Base-by-base conservation (phyloP, 2,113 vertebrate genomes). In the Xerus inauris region DNA sequence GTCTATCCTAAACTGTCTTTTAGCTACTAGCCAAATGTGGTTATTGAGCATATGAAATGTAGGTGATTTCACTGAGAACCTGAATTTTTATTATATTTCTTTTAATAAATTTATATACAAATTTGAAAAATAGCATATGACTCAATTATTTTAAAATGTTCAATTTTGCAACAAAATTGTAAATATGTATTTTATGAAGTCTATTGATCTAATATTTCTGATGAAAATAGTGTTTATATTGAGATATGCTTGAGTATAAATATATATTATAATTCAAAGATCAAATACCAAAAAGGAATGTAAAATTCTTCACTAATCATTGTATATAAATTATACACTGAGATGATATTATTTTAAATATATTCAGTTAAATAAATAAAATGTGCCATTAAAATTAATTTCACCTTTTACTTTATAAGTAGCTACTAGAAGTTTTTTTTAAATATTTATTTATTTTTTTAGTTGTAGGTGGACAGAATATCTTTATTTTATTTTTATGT, bases 161-260 rank as follows among this genome's bases (percentile, higher is more conserved):
- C 8, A 35, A 28, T 82, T 42, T 73, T 95, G 47, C 14, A 87
- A 92, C 38, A 95, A 92, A 95, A 75, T 95, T 79, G 75, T 7
- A 89, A 73, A 30, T 26, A 72, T 89, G 5, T 72, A 45, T 87
- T 91, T 80, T 92, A 76, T 77, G 2, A 92, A 89, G 6, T 75
- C 64, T 91, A 89, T 12, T n/a, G 4, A 82, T 30, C 11, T 69
- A 45, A 2, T 77, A 88, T 91, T 96, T 95, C 69, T 80, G 67
- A 91, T 91, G 81, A 96, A 88, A 96, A 92, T 91, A 76, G n/a
- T 93, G 11, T 91, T 95, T 51, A 73, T 94, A 57, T 88, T 47
- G 13, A 83, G 20, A 83, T 90, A 14, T 71, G 5, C 10, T 92
- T 83, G 54, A 89, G 8, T 85, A n/a, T 82, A 90, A 95, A 86